A percentile compares a stretch with the other conserved stretches of the same genome.
These are phyloP conservation scores for Eurois occulta DNA, from an alignment of 2,888 invertebrate genomes.

Conservation along the genomic window DNA sequence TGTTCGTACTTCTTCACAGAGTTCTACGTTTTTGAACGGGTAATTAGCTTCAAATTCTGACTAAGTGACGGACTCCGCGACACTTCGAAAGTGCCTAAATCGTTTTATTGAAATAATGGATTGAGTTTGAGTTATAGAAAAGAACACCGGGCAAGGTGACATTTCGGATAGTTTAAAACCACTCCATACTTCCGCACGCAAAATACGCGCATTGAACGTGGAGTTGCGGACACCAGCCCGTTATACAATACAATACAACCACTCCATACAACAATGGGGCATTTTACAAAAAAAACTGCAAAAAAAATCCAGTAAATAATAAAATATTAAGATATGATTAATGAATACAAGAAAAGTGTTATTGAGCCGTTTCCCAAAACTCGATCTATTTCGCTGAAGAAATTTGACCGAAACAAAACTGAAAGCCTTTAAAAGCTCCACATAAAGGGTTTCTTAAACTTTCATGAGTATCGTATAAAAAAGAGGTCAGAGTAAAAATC, in stretches of 20 bases:
- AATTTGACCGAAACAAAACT: conserved; percentile 40
- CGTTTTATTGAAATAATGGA: too few relatives aligned
- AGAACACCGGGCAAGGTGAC: too few relatives aligned
- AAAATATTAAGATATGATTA: conserved; percentile 26
- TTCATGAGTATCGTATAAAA: conserved; percentile 40
- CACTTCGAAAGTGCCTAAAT: too few relatives aligned
- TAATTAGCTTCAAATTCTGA: not conserved
- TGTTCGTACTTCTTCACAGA: not conserved
- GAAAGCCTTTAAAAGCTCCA: conserved; percentile 26
- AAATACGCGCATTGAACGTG: too few relatives aligned
- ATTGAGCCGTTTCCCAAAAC: conserved; percentile 11
- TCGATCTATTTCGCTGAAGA: conserved; percentile 10
- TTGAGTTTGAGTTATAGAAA: too few relatives aligned
- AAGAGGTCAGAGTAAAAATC: conserved; percentile 11
- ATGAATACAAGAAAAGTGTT: conserved; percentile 18
- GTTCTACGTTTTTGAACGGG: not conserved
- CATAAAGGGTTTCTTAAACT: conserved; percentile 52
- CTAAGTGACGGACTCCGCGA: not conserved
- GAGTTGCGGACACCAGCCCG: too few relatives aligned
- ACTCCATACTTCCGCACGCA: too few relatives aligned
- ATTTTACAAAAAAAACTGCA: not conserved
- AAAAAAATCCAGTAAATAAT: not conserved
- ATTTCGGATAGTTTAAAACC: too few relatives aligned
- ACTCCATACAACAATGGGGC: too few relatives aligned
- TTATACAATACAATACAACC: too few relatives aligned